Evolutionary conservation across 1,140 invertebrate genomes (phyloP).

Genomic region (Rhynchophorus ferrugineus): DNA sequence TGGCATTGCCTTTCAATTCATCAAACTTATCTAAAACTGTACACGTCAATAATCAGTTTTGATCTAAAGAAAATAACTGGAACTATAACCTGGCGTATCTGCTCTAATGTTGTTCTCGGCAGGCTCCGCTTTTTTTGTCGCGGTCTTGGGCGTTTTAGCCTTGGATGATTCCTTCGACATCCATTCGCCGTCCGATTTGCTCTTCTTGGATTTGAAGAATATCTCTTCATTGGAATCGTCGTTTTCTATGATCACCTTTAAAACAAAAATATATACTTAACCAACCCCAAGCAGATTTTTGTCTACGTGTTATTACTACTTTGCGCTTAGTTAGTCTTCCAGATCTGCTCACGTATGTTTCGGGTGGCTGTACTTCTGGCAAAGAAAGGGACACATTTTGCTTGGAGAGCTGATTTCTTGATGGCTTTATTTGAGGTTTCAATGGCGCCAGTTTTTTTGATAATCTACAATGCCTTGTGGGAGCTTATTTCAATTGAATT

Average conservation of each 20-base stretch:
- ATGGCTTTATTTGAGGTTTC: background rate
- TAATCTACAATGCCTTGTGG: background rate
- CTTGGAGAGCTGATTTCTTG: no score
- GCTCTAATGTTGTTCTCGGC: background rate
- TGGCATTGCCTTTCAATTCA: background rate
- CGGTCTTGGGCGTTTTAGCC: background rate
- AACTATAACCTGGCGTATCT: background rate
- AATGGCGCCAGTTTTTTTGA: conserved; percentile 8
- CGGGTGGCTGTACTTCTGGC: background rate
- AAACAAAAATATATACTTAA: background rate
- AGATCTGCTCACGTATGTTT: conserved; percentile 10
- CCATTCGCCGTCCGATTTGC: background rate
- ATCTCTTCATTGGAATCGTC: background rate
- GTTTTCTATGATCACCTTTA: background rate
- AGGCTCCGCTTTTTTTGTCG: background rate
- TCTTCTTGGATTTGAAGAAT: background rate
- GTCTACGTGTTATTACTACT: background rate
- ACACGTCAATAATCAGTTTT: no score
- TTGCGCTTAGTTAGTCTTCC: conserved; percentile 12
- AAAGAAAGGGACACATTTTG: no score
- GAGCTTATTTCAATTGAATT: background rate
- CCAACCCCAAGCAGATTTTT: background rate
- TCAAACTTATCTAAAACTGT: background rate
- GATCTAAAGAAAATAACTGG: background rate
- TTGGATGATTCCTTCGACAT: background rate